Evolutionary conservation across 2,888 invertebrate species (phyloP).

Genomic region (Dryobota labecula): DNA sequence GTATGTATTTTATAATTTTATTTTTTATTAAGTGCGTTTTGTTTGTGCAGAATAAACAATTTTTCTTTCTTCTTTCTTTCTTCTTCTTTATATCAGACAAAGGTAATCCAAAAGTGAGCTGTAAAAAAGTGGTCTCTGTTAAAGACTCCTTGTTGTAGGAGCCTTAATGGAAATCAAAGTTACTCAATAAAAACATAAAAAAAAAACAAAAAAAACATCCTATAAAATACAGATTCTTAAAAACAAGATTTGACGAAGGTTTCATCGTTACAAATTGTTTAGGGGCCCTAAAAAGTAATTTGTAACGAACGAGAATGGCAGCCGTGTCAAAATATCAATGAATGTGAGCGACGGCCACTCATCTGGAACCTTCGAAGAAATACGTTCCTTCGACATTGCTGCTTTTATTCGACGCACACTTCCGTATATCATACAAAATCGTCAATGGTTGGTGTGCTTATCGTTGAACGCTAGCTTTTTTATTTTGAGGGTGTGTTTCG

Average conservation of each 20-base stretch:
- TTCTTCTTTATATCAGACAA: too few relatives aligned
- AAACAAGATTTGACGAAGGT: conserved; percentile 40
- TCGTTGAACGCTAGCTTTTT: conserved; percentile 15
- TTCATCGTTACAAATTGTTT: conserved; percentile 48
- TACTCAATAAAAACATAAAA: not conserved
- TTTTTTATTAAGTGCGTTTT: too few relatives aligned
- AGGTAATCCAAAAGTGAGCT: not conserved
- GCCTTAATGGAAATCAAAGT: not conserved
- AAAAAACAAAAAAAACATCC: not conserved
- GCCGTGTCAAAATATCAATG: conserved; percentile 78
- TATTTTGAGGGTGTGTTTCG: conserved; percentile 60
- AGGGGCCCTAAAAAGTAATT: conserved; percentile 65
- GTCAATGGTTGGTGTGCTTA: conserved; percentile 56
- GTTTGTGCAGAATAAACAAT: too few relatives aligned
- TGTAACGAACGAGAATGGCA: conserved; percentile 68
- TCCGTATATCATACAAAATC: conserved; percentile 3
- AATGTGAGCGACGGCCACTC: conserved; percentile 56
- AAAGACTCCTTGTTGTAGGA: too few relatives aligned
- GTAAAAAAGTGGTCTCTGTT: not conserved
- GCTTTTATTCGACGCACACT: not conserved
- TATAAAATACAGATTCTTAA: conserved; percentile 13
- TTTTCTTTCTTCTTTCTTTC: too few relatives aligned
- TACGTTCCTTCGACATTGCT: conserved; percentile 16
- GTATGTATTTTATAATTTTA: too few relatives aligned
- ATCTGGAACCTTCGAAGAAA: conserved; percentile 27